Evolutionary conservation across 2,113 vertebrate species (phyloP).

Genomic region (Chaetodon trifascialis): DNA sequence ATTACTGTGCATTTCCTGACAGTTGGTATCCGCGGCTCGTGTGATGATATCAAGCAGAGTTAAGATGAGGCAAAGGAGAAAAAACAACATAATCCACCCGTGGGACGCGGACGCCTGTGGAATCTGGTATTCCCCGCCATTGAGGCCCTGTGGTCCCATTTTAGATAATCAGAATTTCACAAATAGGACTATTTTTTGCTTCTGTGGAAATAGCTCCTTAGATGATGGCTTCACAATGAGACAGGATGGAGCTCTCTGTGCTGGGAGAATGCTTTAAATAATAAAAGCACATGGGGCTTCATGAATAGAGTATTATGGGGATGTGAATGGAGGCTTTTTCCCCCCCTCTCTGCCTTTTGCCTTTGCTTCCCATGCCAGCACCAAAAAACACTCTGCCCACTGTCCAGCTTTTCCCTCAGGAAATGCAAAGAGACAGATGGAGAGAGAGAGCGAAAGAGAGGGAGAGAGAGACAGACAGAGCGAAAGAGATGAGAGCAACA

Average conservation of each 20-base stretch:
- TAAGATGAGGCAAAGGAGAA: slow-evolving; percentile 29
- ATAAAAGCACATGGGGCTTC: slow-evolving; percentile 80
- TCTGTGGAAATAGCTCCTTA: slow-evolving; percentile 73
- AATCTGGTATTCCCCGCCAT: slow-evolving; percentile 64
- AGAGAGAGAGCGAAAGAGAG: slow-evolving; percentile 5
- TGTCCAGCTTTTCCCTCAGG: slow-evolving; percentile 62
- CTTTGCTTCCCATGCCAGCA: slow-evolving; percentile 48
- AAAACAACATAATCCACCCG: slow-evolving; percentile 53
- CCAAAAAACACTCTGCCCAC: slow-evolving; percentile 66
- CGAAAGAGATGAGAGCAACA: background rate
- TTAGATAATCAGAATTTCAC: slow-evolving; percentile 78
- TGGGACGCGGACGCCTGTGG: slow-evolving; percentile 65
- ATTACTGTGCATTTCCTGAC: slow-evolving; percentile 54
- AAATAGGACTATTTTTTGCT: slow-evolving; percentile 79
- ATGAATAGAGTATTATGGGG: slow-evolving; percentile 82
- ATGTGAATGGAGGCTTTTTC: slow-evolving; percentile 76
- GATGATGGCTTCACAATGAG: slow-evolving; percentile 78
- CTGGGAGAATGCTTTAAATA: slow-evolving; percentile 80
- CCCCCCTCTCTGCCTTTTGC: slow-evolving; percentile 45
- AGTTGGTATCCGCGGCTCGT: slow-evolving; percentile 40
- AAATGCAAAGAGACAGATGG: slow-evolving; percentile 48
- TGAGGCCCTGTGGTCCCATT: slow-evolving; percentile 71
- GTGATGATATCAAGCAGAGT: slow-evolving; percentile 54
- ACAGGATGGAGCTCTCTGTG: slow-evolving; percentile 72
- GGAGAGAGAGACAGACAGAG: slow-evolving; percentile 5